These are phyloP conservation scores for Rhinoderma darwinii DNA, from an alignment of 2,113 vertebrate species.

Conservation along the genomic window DNA sequence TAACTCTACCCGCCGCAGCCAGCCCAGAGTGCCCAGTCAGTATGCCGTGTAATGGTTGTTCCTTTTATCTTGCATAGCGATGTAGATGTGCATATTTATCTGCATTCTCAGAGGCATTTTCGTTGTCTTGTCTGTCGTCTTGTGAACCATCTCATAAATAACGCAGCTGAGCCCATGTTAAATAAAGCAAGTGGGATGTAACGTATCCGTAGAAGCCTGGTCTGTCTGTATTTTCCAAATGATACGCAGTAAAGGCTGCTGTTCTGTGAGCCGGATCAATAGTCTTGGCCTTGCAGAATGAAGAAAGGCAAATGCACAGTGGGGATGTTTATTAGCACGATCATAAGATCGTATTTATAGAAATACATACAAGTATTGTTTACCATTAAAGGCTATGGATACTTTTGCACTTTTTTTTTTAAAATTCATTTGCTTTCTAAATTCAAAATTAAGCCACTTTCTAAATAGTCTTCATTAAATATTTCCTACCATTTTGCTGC, in stretches of 20 bases:
- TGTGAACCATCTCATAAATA: conserved; percentile 28
- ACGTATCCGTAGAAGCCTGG: not conserved
- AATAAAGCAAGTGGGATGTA: conserved; percentile 40
- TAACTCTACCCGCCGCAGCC: not conserved
- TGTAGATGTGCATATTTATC: conserved; percentile 17
- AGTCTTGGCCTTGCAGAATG: too few relatives aligned
- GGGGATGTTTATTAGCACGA: too few relatives aligned
- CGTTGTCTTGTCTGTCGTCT: conserved; percentile 30
- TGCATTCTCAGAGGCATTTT: not conserved
- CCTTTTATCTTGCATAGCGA: not conserved
- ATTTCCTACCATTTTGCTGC: too few relatives aligned
- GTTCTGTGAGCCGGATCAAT: too few relatives aligned
- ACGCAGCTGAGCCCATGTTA: conserved; percentile 26
- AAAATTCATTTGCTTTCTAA: too few relatives aligned
- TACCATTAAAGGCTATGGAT: too few relatives aligned
- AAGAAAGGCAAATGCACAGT: too few relatives aligned
- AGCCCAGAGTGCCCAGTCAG: not conserved
- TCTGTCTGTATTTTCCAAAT: not conserved
- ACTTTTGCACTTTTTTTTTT: too few relatives aligned
- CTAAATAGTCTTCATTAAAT: too few relatives aligned
- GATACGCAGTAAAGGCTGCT: not conserved
- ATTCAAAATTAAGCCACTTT: too few relatives aligned
- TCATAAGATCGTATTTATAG: too few relatives aligned
- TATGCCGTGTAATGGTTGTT: not conserved
- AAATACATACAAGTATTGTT: too few relatives aligned